These are phyloP conservation scores for Bombyx mori DNA, from an alignment of 1,140 invertebrate genomes.

Conservation along the genomic window ASM3026992v2 NC_085121.1:15157501-15158000, in stretches of 20 bases:
- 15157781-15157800: slow-evolving; percentile 63
- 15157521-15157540: slow-evolving; percentile 60
- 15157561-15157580: slow-evolving; percentile 61
- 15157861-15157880: slow-evolving; percentile 63
- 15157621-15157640: slow-evolving; percentile 76
- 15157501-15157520: slow-evolving; percentile 61
- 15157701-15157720: slow-evolving; percentile 84
- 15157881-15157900: slow-evolving; percentile 57
- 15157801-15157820: slow-evolving; percentile 66
- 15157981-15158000: slow-evolving; percentile 72
- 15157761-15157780: slow-evolving; percentile 72
- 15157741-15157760: slow-evolving; percentile 81
- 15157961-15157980: slow-evolving; percentile 75
- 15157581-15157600: slow-evolving; percentile 65
- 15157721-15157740: slow-evolving; percentile 83
- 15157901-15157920: slow-evolving; percentile 57
- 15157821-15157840: slow-evolving; percentile 59
- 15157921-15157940: slow-evolving; percentile 58
- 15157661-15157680: slow-evolving; percentile 73
- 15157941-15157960: slow-evolving; percentile 67
- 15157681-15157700: slow-evolving; percentile 75
- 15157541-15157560: slow-evolving; percentile 50
- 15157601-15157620: slow-evolving; percentile 77
- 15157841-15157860: slow-evolving; percentile 60
- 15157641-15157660: slow-evolving; percentile 75